Conservation (phyloP, 2,797 vertebrate species). For the Propithecus deckenii region DNA sequence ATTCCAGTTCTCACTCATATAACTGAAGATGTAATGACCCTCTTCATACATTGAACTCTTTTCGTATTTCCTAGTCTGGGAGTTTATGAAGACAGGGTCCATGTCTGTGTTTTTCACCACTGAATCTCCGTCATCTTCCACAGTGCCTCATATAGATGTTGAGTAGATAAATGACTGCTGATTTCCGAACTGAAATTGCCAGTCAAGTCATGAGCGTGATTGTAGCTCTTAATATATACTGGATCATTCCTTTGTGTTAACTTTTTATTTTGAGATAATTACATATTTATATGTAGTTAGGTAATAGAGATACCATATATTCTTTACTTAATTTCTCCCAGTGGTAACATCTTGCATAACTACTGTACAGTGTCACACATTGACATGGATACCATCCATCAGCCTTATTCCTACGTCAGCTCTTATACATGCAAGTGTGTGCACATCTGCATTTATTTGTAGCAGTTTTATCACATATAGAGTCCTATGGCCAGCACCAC, state of each 20-base stretch:
- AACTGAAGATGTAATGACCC: not conserved
- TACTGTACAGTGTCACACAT: not conserved
- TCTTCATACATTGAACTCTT: not conserved
- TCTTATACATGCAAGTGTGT: not conserved
- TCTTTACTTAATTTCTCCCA: not conserved
- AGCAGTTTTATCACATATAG: not conserved
- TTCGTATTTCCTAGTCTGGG: not conserved
- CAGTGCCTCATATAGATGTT: not conserved
- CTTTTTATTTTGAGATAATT: conserved; percentile 16
- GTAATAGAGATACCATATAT: not conserved
- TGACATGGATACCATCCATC: not conserved
- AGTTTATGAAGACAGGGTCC: not conserved
- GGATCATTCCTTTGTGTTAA: not conserved
- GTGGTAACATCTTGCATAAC: not conserved
- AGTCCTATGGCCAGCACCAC: not conserved
- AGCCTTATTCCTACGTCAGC: not conserved
- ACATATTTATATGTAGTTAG: not conserved
- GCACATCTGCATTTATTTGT: not conserved
- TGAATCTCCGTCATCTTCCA: not conserved
- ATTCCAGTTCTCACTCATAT: not conserved
- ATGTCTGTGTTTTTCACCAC: not conserved
- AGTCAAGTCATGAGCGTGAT: not conserved
- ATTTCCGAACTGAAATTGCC: not conserved
- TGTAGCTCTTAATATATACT: not conserved
- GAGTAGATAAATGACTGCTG: not conserved